A percentile compares a stretch with the other conserved stretches of the same genome.
Evolutionary conservation across 2,113 vertebrate species (phyloP).

Genomic region (Brachyhypopomus gauderio): DNA sequence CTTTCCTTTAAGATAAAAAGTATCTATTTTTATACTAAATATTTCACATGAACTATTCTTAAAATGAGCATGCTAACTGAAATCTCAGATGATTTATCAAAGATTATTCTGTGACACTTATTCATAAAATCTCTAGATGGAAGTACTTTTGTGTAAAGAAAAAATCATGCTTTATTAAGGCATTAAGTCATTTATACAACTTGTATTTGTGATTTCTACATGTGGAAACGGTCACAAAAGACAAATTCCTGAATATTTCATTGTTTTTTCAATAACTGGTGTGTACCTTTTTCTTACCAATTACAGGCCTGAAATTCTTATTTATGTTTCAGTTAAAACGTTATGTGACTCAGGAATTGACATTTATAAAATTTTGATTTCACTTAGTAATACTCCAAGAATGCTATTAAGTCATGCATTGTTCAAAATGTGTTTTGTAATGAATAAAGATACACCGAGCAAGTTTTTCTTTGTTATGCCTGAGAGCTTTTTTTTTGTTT

Average conservation of each 20-base stretch:
- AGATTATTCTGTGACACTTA: not conserved
- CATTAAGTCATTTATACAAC: slow-evolving; percentile 17
- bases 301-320: not conserved
- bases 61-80: not conserved
- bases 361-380: not conserved
- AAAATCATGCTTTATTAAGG: not conserved
- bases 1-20: not conserved
- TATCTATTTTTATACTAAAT: slow-evolving; percentile 14
- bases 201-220: not conserved
- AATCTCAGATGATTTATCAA: not conserved
- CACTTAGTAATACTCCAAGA: not conserved
- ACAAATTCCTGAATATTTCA: not conserved
- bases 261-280: not conserved
- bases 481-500: not conserved
- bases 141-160: slow-evolving; percentile 7
- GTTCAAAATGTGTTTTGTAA: not conserved
- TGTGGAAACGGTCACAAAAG: not conserved
- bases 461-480: not conserved
- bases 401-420: not conserved
- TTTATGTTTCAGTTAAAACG: not conserved
- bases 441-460: not conserved
- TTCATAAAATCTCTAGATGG: not conserved
- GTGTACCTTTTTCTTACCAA: not conserved
- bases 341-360: slow-evolving; percentile 44
- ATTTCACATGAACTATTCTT: not conserved